Percentiles rank a stretch among this genome's conserved stretches.
Conservation (phyloP, 1,140 invertebrate genomes). For the Coenobita brevimanus region DNA sequence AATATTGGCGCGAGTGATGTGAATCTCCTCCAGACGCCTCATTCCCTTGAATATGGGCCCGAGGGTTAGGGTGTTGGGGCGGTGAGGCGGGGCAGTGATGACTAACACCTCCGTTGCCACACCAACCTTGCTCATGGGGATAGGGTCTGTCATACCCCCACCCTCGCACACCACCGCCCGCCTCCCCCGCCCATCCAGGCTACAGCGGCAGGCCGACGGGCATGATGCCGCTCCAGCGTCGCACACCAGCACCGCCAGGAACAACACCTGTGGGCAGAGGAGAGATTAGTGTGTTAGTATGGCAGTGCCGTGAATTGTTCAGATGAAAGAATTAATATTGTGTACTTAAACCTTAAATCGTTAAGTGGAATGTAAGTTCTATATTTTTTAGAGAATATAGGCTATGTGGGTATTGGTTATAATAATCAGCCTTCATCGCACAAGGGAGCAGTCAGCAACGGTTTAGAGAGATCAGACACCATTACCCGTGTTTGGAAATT, state of each 20-base stretch:
- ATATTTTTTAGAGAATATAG: too few species aligned
- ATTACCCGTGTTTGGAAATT: not conserved
- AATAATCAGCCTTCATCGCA: too few species aligned
- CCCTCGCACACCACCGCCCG: conserved; percentile 74
- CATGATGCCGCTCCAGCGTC: conserved; percentile 58
- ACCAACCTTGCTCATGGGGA: conserved; percentile 57
- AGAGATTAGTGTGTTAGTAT: not conserved
- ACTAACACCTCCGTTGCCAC: conserved; percentile 77
- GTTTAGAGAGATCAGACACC: not conserved
- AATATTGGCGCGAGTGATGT: conserved; percentile 83
- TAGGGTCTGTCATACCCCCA: conserved; percentile 77
- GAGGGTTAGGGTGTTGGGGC: conserved; percentile 82
- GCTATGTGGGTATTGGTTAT: too few species aligned
- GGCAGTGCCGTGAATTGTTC: not conserved
- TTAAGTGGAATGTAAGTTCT: not conserved
- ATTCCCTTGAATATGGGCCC: conserved; percentile 83
- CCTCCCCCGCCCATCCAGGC: conserved; percentile 71
- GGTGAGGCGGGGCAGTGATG: conserved; percentile 80
- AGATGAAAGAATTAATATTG: not conserved
- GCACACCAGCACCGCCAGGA: conserved; percentile 1
- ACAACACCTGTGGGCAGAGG: not conserved
- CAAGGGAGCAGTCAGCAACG: too few species aligned
- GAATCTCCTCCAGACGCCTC: conserved; percentile 81
- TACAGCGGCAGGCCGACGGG: conserved; percentile 72
- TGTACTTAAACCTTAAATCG: not conserved